phyloP scores from a whole-genome alignment of 2,888 invertebrate species.

The Diaperis boleti region DNA sequence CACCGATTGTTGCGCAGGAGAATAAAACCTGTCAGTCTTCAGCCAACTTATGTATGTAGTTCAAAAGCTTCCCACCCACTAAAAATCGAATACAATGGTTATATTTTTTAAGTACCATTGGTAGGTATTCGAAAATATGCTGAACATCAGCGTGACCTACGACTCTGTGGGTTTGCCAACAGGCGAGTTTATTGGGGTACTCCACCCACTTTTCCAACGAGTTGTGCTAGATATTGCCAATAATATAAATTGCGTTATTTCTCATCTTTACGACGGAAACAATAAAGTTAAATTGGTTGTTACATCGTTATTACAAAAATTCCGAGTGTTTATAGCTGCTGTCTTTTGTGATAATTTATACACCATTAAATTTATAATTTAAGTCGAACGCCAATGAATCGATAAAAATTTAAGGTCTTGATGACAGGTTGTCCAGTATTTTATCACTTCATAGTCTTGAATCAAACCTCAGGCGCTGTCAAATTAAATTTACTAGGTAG shows the following conservation, averaged over 20 bases:
- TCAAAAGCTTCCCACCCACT: conserved; percentile 33
- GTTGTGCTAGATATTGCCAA: conserved; percentile 33
- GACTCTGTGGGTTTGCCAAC: conserved; percentile 36
- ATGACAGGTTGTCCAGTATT: conserved; percentile 1
- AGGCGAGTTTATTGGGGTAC: conserved; percentile 14
- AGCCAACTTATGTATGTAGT: conserved; percentile 31
- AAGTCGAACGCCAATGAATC: conserved; percentile 1
- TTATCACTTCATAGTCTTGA: neutral
- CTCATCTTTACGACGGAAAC: conserved; percentile 35
- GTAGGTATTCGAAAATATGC: conserved; percentile 33
- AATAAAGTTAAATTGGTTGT: conserved; percentile 34
- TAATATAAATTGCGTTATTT: conserved; percentile 34
- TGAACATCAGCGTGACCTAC: conserved; percentile 41
- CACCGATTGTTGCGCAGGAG: neutral
- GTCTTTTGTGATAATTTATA: conserved; percentile 27
- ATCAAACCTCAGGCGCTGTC: neutral
- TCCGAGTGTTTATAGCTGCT: conserved; percentile 9
- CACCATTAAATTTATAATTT: conserved; percentile 23
- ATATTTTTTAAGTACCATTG: conserved; percentile 29
- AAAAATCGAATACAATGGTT: conserved; percentile 37
- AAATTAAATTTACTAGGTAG: neutral
- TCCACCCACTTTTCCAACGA: conserved; percentile 29
- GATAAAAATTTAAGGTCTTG: neutral
- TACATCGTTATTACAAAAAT: conserved; percentile 27
- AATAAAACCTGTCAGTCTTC: conserved; percentile 27